These are phyloP conservation scores for Apostichopus californicus DNA, from an alignment of 35 echinoderm and acorn worm genomes.

Conservation along the genomic window DNA sequence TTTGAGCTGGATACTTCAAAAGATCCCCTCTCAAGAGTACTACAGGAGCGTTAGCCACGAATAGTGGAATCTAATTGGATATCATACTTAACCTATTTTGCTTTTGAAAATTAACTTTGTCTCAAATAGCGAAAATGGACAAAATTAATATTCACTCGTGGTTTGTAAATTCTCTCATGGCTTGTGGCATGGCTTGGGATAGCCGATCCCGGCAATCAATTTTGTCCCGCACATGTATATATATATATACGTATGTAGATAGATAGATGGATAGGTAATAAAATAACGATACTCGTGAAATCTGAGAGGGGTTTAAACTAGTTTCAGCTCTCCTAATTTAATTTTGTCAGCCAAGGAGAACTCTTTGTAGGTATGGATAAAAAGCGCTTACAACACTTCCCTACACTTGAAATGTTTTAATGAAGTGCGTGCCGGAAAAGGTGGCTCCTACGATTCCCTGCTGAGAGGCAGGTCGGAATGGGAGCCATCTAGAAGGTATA, in stretches of 20 bases:
- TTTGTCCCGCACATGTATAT: background rate
- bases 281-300: conserved; percentile 20
- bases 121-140: conserved; percentile 5
- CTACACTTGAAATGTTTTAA: conserved; percentile 10
- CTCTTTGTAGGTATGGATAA: conserved; percentile 17
- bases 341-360: conserved; percentile 24
- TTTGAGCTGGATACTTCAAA: conserved; percentile 14
- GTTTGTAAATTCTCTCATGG: conserved; percentile 31
- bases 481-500: background rate
- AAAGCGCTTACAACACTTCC: conserved; percentile 31
- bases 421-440: background rate
- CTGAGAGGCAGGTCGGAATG: background rate
- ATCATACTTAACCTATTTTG: conserved; percentile 52
- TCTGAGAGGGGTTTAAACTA: conserved; percentile 46
- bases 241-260: background rate
- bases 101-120: conserved; percentile 45
- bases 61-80: conserved; percentile 35
- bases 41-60: background rate
- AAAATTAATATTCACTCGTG: conserved; percentile 51
- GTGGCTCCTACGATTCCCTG: conserved; percentile 1
- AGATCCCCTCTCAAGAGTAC: background rate
- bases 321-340: conserved; percentile 35
- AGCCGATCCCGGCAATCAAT: conserved; percentile 22
- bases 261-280: too few relatives aligned
- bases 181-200: conserved; percentile 2